Evolutionary conservation across 1,140 invertebrate species (phyloP).

Genomic region (Hestina assimilis): DNA sequence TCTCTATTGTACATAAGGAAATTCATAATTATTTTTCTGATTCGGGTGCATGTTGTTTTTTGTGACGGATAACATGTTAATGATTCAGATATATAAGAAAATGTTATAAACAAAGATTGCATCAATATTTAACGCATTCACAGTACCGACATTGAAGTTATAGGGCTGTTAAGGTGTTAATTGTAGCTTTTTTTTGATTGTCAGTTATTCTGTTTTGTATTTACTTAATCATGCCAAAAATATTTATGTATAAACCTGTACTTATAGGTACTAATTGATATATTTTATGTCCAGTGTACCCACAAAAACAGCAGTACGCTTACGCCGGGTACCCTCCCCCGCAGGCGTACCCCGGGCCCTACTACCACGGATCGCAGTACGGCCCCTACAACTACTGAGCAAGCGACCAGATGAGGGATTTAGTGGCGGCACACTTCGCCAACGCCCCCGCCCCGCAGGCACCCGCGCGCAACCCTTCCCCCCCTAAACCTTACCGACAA

Average conservation of each 20-base stretch:
- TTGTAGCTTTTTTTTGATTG: too few relatives aligned
- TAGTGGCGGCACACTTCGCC: constrained; percentile 58
- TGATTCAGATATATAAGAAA: too few relatives aligned
- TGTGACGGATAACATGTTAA: constrained; percentile 1
- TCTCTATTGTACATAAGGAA: constrained; percentile 28
- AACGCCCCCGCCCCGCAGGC: constrained; percentile 66
- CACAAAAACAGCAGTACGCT: constrained; percentile 95
- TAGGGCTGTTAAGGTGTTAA: too few relatives aligned
- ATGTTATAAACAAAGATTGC: too few relatives aligned
- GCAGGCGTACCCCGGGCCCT: constrained; percentile 90
- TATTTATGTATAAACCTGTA: not conserved
- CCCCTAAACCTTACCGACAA: constrained; percentile 31
- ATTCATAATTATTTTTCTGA: constrained; percentile 11
- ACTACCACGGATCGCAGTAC: constrained; percentile 94
- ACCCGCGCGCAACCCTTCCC: constrained; percentile 60
- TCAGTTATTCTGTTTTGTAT: too few relatives aligned
- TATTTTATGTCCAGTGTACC: constrained; percentile 85
- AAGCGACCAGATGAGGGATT: constrained; percentile 72
- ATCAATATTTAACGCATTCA: too few relatives aligned
- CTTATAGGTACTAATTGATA: not conserved
- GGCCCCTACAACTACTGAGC: constrained; percentile 93
- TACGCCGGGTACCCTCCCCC: constrained; percentile 89
- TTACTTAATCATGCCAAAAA: too few relatives aligned
- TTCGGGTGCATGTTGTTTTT: constrained; percentile 28
- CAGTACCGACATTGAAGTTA: too few relatives aligned